Evolutionary conservation across 2,797 vertebrate species (phyloP).

Genomic region (Steatocranus sp.): DNA sequence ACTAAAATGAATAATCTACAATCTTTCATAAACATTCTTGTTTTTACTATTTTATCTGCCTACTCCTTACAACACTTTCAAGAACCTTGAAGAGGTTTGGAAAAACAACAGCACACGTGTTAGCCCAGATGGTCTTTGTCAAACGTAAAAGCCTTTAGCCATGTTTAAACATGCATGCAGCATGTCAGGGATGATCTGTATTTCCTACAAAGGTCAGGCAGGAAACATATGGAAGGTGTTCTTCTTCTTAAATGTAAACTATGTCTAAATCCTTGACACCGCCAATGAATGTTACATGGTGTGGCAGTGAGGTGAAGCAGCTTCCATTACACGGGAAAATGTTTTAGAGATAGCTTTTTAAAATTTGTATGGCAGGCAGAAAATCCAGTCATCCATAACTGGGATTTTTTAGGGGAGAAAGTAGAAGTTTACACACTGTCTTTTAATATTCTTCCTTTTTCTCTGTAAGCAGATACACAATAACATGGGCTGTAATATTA

Average conservation of each 20-base stretch:
- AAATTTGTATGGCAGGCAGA: not conserved
- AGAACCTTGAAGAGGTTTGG: not conserved
- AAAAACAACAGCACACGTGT: not conserved
- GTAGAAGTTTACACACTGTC: not conserved
- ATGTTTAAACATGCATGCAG: slow-evolving; percentile 37
- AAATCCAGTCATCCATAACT: not conserved
- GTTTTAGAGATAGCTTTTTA: not conserved
- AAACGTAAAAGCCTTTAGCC: slow-evolving; percentile 1
- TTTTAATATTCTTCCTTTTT: not conserved
- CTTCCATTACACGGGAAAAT: not conserved
- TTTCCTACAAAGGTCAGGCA: not conserved
- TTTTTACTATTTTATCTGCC: not conserved
- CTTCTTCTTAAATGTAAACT: slow-evolving; percentile 21
- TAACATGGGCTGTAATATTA: not conserved
- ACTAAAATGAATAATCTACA: not conserved
- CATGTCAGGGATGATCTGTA: not conserved
- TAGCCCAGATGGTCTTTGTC: slow-evolving; percentile 23
- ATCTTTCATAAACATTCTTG: not conserved
- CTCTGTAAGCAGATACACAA: not conserved
- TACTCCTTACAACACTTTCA: not conserved
- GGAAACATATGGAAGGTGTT: slow-evolving; percentile 24
- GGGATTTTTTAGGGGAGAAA: not conserved
- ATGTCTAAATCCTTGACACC: slow-evolving; percentile 13
- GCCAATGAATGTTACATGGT: slow-evolving; percentile 13
- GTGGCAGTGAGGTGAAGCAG: not conserved